phyloP scores from a whole-genome alignment of 2,888 invertebrate genomes.

The Cybosia mesomella region DNA sequence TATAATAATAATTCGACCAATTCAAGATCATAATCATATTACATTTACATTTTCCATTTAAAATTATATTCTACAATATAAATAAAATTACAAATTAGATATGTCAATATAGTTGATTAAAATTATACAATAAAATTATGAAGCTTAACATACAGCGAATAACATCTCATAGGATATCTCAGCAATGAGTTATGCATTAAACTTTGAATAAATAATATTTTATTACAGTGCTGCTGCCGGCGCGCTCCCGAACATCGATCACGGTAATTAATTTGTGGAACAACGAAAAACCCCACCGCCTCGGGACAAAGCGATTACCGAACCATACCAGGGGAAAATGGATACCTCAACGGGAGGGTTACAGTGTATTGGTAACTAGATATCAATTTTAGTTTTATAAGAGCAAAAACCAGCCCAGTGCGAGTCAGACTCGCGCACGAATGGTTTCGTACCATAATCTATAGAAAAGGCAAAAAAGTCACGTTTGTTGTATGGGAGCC shows the following conservation, averaged over 20 bases:
- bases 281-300: slow-evolving; percentile 55
- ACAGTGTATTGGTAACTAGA: background rate
- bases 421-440: too few species aligned
- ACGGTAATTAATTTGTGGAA: slow-evolving; percentile 62
- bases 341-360: background rate
- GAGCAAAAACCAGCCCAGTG: background rate
- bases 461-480: too few species aligned
- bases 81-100: too few species aligned
- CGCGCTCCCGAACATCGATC: slow-evolving; percentile 37
- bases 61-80: too few species aligned
- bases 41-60: too few species aligned
- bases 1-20: too few species aligned
- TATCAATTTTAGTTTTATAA: background rate
- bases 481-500: too few species aligned
- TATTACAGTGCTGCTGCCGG: slow-evolving; percentile 15
- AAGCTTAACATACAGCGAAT: too few species aligned
- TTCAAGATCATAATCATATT: too few species aligned
- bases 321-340: background rate
- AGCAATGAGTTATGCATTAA: background rate
- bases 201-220: slow-evolving; percentile 38
- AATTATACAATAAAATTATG: too few species aligned
- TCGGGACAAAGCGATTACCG: slow-evolving; percentile 34
- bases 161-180: background rate
- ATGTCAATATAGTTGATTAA: too few species aligned
- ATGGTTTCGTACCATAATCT: too few species aligned